These are phyloP conservation scores for Pogona vitticeps DNA, from an alignment of 2,113 vertebrate genomes.

Conservation along the genomic window DNA sequence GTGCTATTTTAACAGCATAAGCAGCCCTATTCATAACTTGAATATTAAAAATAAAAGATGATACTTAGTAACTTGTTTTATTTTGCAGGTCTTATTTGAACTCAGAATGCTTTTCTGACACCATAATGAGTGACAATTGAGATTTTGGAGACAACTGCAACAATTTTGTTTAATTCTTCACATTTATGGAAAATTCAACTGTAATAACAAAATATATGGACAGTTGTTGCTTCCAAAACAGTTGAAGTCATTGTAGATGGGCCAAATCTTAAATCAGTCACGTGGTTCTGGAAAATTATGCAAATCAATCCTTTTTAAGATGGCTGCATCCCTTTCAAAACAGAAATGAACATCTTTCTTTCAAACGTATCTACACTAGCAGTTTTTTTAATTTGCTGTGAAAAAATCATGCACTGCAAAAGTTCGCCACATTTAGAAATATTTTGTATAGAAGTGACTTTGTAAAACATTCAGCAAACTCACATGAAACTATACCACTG, in stretches of 20 bases:
- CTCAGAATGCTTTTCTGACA: conserved; percentile 87
- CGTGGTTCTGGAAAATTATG: not conserved
- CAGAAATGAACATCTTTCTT: not conserved
- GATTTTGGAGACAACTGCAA: not conserved
- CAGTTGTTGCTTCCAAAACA: conserved; percentile 41
- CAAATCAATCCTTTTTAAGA: not conserved
- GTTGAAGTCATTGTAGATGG: not conserved
- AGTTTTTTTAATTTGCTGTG: not conserved
- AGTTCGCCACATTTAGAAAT: not conserved
- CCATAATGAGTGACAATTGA: conserved; percentile 26
- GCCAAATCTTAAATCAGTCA: not conserved
- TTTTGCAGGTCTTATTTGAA: conserved; percentile 89
- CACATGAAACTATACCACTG: not conserved
- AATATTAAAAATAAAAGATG: not conserved
- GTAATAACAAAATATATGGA: conserved; percentile 20
- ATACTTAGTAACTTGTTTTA: conserved; percentile 2
- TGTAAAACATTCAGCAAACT: not conserved
- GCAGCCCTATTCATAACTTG: not conserved
- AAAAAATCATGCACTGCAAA: not conserved
- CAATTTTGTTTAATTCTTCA: not conserved
- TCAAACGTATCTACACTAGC: not conserved
- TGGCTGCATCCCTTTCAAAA: not conserved
- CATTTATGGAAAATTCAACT: conserved; percentile 19
- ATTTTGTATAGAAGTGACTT: not conserved
- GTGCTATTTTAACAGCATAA: not conserved